Conservation (phyloP, 2,113 vertebrate species). For the Saccopteryx leptura region DNA sequence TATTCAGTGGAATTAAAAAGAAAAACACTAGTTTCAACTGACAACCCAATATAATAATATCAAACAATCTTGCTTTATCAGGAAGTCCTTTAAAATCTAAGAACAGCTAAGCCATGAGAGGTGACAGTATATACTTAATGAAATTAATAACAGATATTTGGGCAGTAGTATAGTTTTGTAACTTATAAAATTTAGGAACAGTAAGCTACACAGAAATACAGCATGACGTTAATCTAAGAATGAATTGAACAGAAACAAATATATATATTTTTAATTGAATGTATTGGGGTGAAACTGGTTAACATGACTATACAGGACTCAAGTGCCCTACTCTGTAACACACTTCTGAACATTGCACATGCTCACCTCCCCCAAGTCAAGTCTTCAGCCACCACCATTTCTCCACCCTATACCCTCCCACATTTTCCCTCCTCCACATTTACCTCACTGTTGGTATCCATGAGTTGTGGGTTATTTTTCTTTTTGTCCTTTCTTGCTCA, state of each 20-base stretch:
- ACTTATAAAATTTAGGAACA: conserved; percentile 15
- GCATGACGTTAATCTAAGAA: neutral
- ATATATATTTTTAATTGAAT: too few relatives aligned
- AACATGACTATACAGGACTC: too few relatives aligned
- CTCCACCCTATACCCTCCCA: too few relatives aligned
- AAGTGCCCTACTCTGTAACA: too few relatives aligned
- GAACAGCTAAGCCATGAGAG: neutral
- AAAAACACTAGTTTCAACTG: conserved; percentile 56
- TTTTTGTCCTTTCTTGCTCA: too few relatives aligned
- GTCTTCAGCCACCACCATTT: too few relatives aligned
- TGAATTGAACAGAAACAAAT: neutral
- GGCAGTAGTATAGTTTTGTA: neutral
- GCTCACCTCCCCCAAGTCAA: too few relatives aligned
- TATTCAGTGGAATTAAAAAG: conserved; percentile 13
- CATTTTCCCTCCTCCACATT: too few relatives aligned
- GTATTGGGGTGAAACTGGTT: too few relatives aligned
- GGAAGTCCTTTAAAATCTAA: conserved; percentile 16
- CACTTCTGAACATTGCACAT: too few relatives aligned
- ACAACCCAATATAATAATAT: conserved; percentile 45
- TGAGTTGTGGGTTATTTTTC: too few relatives aligned
- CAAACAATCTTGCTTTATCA: conserved; percentile 33
- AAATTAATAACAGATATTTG: conserved; percentile 16
- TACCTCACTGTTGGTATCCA: too few relatives aligned
- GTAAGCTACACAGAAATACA: neutral
- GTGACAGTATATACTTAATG: neutral